These are phyloP conservation scores for Lycorma delicatula DNA, from an alignment of 1,140 invertebrate species.

Conservation along the genomic window DNA sequence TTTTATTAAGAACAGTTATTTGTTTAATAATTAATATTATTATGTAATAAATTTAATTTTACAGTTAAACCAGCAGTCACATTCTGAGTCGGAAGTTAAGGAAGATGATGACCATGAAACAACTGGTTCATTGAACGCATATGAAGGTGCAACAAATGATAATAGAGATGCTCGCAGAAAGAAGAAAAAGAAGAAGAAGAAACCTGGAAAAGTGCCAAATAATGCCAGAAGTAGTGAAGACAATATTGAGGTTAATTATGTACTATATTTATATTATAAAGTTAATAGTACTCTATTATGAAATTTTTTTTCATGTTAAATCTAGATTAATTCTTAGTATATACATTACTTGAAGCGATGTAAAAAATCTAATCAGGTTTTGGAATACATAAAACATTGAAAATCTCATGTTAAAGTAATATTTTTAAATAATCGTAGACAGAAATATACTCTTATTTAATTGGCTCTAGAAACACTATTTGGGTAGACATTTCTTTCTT, in stretches of 20 bases:
- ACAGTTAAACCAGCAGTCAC: conserved; percentile 49
- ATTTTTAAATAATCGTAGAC: no score
- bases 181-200: conserved; percentile 58
- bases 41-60: no score
- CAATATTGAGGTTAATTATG: conserved; percentile 43
- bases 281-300: not conserved
- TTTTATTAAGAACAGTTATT: no score
- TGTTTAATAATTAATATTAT: no score
- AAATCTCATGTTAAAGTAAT: no score
- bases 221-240: conserved; percentile 50
- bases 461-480: no score
- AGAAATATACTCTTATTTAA: no score
- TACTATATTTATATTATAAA: not conserved
- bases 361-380: no score
- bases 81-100: conserved; percentile 56
- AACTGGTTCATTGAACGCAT: conserved; percentile 43
- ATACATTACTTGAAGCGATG: no score
- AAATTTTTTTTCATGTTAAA: not conserved
- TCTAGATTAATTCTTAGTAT: no score
- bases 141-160: conserved; percentile 33
- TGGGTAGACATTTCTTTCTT: no score
- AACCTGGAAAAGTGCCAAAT: conserved; percentile 40
- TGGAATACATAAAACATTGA: no score
- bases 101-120: conserved; percentile 57
- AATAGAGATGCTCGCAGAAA: conserved; percentile 42